Conservation (phyloP, 1,140 invertebrate species). For the Yoshiicerus persimilis region DNA sequence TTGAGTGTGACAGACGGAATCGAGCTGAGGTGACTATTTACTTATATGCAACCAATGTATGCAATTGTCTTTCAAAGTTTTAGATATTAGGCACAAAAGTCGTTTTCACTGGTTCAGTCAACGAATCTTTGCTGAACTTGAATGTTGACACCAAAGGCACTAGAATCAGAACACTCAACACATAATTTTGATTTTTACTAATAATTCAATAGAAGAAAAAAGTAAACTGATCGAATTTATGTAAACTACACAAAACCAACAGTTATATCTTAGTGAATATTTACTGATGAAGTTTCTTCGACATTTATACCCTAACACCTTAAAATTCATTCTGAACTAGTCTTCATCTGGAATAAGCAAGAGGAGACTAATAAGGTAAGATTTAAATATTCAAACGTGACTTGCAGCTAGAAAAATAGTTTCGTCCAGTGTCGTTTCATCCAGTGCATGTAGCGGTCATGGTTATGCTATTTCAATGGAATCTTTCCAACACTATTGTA, state of each 20-base stretch:
- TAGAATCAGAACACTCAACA: not conserved
- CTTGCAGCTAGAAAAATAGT: not conserved
- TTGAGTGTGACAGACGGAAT: not conserved
- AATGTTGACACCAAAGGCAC: not conserved
- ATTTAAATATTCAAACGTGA: not conserved
- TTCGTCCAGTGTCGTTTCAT: no score
- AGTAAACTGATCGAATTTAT: no score
- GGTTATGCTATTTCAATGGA: not conserved
- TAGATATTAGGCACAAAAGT: not conserved
- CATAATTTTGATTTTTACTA: no score
- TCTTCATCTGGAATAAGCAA: not conserved
- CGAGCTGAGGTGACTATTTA: not conserved
- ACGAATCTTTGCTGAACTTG: constrained; percentile 22
- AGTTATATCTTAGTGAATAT: no score
- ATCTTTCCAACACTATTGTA: not conserved
- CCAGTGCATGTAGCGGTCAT: not conserved
- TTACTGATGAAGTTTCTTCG: no score
- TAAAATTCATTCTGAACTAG: no score
- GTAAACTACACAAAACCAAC: no score
- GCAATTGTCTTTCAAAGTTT: not conserved
- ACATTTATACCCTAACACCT: no score
- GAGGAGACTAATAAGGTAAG: no score
- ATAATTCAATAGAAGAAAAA: no score
- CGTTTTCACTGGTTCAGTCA: constrained; percentile 18
- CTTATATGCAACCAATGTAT: not conserved